Evolutionary conservation across 1,140 invertebrate species (phyloP).

Genomic region (Pseudoatta argentina): DNA sequence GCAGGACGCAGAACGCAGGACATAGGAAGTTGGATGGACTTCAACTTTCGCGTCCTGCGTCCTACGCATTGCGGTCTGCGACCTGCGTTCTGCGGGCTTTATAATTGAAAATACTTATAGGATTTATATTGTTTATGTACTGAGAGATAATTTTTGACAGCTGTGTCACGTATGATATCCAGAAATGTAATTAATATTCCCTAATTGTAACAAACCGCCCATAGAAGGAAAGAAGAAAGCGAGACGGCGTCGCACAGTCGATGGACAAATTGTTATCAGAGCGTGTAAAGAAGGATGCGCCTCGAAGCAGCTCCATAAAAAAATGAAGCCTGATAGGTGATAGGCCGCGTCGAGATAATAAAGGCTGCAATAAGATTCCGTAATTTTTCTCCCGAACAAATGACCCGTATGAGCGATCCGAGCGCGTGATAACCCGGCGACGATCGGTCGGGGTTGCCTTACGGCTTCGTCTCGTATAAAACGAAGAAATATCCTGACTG

Average conservation of each 20-base stretch:
- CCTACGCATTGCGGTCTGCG: no score
- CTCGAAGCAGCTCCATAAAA: slow-evolving; percentile 16
- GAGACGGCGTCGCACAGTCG: not conserved
- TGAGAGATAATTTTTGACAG: not conserved
- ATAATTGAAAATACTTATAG: no score
- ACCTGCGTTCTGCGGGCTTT: no score
- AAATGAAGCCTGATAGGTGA: slow-evolving; percentile 3
- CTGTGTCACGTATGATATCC: not conserved
- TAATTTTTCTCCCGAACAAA: slow-evolving; percentile 39
- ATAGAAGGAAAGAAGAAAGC: slow-evolving; percentile 20
- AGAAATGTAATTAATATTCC: not conserved
- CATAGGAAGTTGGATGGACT: no score
- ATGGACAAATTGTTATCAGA: slow-evolving; percentile 50
- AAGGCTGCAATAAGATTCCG: slow-evolving; percentile 39
- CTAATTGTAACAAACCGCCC: slow-evolving; percentile 21
- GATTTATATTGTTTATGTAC: not conserved
- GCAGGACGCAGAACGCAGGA: no score
- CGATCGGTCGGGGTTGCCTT: not conserved
- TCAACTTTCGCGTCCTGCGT: no score
- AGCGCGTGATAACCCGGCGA: slow-evolving; percentile 24
- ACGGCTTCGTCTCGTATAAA: not conserved
- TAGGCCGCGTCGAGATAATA: slow-evolving; percentile 20
- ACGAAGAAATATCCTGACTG: slow-evolving; percentile 20
- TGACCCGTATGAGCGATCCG: slow-evolving; percentile 6
- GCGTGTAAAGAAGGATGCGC: slow-evolving; percentile 46